Conservation (phyloP, 2,888 invertebrate species). For the Agonum fuliginosum region DNA sequence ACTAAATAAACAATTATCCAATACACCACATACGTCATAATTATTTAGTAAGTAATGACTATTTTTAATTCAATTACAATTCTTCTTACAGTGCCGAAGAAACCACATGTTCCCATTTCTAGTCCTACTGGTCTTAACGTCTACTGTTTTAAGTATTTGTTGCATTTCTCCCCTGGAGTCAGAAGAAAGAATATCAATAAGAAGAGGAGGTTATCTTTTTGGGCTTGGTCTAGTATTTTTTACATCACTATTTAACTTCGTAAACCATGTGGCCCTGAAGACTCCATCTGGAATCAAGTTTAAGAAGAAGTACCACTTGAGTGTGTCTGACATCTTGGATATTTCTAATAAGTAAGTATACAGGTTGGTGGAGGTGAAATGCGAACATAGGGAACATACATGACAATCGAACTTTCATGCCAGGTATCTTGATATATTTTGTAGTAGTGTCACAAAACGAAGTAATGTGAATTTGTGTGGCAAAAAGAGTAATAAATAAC, state of each 20-base stretch:
- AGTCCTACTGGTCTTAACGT: constrained; percentile 70
- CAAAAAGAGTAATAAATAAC: no score
- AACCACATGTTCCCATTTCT: constrained; percentile 70
- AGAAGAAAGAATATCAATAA: constrained; percentile 77
- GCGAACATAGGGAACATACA: no score
- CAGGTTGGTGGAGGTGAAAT: no score
- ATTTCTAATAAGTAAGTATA: constrained; percentile 83
- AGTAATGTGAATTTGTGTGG: no score
- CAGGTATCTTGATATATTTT: no score
- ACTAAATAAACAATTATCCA: no score
- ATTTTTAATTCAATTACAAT: no score
- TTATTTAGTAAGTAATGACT: no score
- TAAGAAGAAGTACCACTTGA: constrained; percentile 79
- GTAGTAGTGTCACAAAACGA: no score
- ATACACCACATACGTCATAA: no score
- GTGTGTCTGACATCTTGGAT: constrained; percentile 81
- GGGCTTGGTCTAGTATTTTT: constrained; percentile 81
- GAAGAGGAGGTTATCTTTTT: constrained; percentile 78
- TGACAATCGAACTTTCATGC: no score
- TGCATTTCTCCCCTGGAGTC: constrained; percentile 73
- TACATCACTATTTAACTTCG: constrained; percentile 79
- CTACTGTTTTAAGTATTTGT: constrained; percentile 71
- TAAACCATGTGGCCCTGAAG: constrained; percentile 78
- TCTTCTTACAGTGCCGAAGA: constrained; percentile 63
- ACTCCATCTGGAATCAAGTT: constrained; percentile 77